phyloP scores from a whole-genome alignment of 2,113 vertebrate genomes.

The Campylomormyrus tamandua region DNA sequence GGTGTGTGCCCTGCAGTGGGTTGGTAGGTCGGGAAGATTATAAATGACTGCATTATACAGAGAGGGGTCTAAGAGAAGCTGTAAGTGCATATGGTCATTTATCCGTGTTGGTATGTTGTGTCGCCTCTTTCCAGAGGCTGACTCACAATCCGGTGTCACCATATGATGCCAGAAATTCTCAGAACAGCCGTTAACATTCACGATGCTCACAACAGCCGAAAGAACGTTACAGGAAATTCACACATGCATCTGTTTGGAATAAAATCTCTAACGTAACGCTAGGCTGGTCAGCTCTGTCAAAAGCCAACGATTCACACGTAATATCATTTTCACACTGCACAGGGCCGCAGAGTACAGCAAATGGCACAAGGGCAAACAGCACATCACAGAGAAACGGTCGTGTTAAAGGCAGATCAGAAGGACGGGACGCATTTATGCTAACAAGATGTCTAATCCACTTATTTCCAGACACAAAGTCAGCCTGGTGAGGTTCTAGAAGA shows the following conservation, averaged over 20 bases:
- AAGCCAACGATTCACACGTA: neutral
- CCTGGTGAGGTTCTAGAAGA: neutral
- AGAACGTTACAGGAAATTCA: neutral
- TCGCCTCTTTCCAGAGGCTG: neutral
- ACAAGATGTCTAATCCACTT: neutral
- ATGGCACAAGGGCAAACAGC: neutral
- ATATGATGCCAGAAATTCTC: neutral
- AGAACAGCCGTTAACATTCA: neutral
- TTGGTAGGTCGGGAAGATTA: neutral
- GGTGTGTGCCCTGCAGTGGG: neutral
- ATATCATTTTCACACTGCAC: neutral
- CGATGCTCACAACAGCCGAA: neutral
- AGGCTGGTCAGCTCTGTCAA: neutral
- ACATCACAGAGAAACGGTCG: neutral
- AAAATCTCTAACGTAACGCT: neutral
- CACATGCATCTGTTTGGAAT: neutral
- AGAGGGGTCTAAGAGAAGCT: neutral
- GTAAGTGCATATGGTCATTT: neutral
- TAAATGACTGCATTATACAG: neutral
- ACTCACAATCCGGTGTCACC: neutral
- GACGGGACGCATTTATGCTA: neutral
- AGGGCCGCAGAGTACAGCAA: neutral
- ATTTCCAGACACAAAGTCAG: neutral
- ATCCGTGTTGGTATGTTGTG: neutral
- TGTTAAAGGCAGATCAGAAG: neutral